Evolutionary conservation across 2,113 vertebrate species (phyloP).

Genomic region (Erythrocercus mccallii): DNA sequence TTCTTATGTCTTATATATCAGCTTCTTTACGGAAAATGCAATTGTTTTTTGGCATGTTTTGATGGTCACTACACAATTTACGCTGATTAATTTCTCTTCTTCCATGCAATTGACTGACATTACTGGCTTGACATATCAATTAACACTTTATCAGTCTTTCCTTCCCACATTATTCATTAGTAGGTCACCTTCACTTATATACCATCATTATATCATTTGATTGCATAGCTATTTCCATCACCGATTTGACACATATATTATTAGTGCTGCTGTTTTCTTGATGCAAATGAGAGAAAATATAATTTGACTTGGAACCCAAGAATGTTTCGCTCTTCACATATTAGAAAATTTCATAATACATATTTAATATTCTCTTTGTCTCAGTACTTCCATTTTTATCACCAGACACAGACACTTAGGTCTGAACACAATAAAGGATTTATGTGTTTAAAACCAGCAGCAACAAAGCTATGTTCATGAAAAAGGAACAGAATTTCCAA

Average conservation of each 20-base stretch:
- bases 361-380: background rate
- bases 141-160: slow-evolving; percentile 36
- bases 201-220: slow-evolving; percentile 21
- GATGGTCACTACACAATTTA: background rate
- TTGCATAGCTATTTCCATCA: slow-evolving; percentile 17
- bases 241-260: background rate
- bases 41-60: background rate
- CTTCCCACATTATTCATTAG: slow-evolving; percentile 18
- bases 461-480: background rate
- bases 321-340: background rate
- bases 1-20: background rate
- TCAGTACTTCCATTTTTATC: background rate
- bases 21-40: background rate
- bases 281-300: slow-evolving; percentile 1
- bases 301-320: background rate
- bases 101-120: background rate
- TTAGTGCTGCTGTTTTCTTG: slow-evolving; percentile 6
- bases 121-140: slow-evolving; percentile 28
- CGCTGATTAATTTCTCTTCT: slow-evolving; percentile 20
- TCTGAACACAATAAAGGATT: background rate
- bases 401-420: background rate
- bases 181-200: slow-evolving; percentile 40
- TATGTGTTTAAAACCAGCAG: background rate
- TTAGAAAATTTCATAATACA: background rate
- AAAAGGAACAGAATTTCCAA: background rate